Conservation (phyloP, 2,797 vertebrate genomes). For the Pseudopleuronectes americanus region DNA sequence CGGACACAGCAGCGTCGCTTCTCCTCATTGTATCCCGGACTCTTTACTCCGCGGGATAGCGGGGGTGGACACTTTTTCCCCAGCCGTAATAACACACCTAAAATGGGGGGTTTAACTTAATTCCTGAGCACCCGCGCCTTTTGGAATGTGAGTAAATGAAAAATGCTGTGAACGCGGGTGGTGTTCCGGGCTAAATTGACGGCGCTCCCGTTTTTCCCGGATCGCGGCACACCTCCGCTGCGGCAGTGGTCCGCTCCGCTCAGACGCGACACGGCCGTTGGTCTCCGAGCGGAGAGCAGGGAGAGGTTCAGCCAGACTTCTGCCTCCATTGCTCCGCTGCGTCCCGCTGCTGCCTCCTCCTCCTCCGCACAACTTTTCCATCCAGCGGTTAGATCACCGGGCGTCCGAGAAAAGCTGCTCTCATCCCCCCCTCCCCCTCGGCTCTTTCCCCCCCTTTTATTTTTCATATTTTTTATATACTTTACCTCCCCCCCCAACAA, state of each 20-base stretch:
- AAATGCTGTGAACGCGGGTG: accelerated
- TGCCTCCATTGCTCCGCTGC: constrained; percentile 70
- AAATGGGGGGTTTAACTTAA: accelerated
- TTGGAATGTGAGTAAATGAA: accelerated
- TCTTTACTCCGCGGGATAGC: constrained; percentile 49
- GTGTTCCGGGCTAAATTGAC: accelerated
- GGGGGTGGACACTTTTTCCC: not conserved
- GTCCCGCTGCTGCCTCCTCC: constrained; percentile 66
- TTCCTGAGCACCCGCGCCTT: accelerated
- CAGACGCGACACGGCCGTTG: constrained; percentile 82
- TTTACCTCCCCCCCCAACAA: no score
- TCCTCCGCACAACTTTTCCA: constrained; percentile 75
- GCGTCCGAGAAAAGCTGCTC: constrained; percentile 24
- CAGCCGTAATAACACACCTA: not conserved
- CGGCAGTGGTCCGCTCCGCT: constrained; percentile 76
- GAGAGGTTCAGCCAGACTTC: constrained; percentile 69
- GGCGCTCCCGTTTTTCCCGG: constrained; percentile 30
- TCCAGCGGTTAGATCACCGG: constrained; percentile 66
- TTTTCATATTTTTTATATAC: no score
- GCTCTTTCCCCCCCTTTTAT: constrained; percentile 2
- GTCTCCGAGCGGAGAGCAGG: constrained; percentile 65
- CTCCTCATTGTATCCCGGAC: constrained; percentile 75
- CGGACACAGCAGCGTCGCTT: constrained; percentile 75
- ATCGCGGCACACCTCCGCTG: constrained; percentile 42
- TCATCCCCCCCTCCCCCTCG: not conserved